Base-by-base conservation (phyloP, 2,113 vertebrate genomes). In the Nanorana parkeri region DNA sequence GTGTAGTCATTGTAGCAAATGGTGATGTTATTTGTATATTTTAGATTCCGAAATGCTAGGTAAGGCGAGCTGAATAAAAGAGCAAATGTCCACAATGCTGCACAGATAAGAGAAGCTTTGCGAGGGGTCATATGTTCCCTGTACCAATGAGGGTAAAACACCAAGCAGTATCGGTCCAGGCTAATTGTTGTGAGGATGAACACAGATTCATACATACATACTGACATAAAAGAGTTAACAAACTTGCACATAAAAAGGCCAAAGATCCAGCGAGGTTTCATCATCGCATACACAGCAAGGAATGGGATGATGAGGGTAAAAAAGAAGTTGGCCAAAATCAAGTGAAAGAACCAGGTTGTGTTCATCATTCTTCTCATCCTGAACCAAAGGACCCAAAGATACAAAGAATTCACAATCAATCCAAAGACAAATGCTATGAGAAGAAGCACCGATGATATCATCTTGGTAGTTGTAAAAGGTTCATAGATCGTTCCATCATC, bases 251-350 rank as follows among this genome's bases (percentile, higher is more conserved):
- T 66, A 26, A 41, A 28, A 0, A 4, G 76, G 54, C 88, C 89
- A 47, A 91, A 87, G 41, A 17, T 65, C 89, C 88, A 91, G 65
- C 73, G 69, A 19, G 83, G 69, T 23, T 71, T 20, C 17, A 72
- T 80, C 69, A 91, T 47, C 29, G 24, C 6, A 66, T 80, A 79
- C 32, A 10, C 73, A 19, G 80, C 83, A 26, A 86, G 21, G 64
- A 90, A 88, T 11, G 88, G 89, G 17, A 89, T 3, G 21, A 74
- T 56, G 51, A 78, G 73, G 32, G 76, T 83, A 7, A 81, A 86
- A 28, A 90, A 32, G 55, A 90, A 83, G 78, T 90, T 86, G 0
- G 87, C 85, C n/a, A 90, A 74, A 67, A 89, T 88, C n/a, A 90
- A 78, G 80, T 91, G 88, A 55, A 87, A 86, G 84, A 87, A 90